Evolutionary conservation across 35 echinoderm and acorn worm species (phyloP).

Genomic region (Ophioderma brevispina): DNA sequence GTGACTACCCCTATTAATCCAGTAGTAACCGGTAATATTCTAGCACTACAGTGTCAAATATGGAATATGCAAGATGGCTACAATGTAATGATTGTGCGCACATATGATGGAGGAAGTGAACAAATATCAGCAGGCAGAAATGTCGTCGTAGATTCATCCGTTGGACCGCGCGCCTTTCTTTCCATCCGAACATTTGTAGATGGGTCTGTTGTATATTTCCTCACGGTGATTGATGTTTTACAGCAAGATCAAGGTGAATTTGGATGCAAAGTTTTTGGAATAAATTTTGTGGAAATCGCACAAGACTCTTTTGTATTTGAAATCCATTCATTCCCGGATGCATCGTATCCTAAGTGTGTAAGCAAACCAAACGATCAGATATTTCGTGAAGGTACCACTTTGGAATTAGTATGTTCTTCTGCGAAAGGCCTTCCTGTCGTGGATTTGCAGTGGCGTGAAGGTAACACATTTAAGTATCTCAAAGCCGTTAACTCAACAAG

Average conservation of each 20-base stretch:
- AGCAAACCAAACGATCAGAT: neutral
- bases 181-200: neutral
- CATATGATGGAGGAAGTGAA: neutral
- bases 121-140: neutral
- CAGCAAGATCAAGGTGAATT: neutral
- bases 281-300: neutral
- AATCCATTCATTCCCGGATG: neutral
- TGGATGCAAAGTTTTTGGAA: neutral
- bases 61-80: neutral
- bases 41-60: neutral
- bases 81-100: neutral
- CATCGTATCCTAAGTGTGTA: neutral
- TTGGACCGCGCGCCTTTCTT: neutral
- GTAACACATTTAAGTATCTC: neutral
- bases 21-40: neutral
- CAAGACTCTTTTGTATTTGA: neutral
- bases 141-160: neutral
- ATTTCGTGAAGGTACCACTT: neutral
- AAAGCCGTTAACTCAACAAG: neutral
- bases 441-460: neutral
- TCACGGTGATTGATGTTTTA: neutral
- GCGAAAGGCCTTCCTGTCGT: neutral
- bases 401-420: neutral
- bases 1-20: neutral
- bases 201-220: neutral